Percentiles rank a stretch among this genome's conserved stretches.
These are phyloP conservation scores for Drosophila austrosaltans DNA, from an alignment of 2,888 invertebrate species.

Conservation along the genomic window DNA sequence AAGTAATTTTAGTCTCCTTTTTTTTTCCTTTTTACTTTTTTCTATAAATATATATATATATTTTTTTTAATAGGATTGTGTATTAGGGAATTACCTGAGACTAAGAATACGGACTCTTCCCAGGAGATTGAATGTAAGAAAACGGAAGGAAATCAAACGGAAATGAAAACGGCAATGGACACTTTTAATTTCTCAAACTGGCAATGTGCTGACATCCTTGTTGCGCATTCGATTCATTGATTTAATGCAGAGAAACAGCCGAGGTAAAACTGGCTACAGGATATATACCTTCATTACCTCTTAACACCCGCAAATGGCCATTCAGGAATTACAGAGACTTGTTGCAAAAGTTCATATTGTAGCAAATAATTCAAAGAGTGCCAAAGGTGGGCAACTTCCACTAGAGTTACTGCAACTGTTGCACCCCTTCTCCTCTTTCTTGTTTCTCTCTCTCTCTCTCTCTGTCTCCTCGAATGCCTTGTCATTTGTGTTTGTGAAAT, in stretches of 20 bases:
- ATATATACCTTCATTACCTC: slow-evolving; percentile 54
- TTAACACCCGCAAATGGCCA: slow-evolving; percentile 47
- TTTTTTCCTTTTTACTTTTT: not conserved
- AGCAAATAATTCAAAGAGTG: slow-evolving; percentile 74
- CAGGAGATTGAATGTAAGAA: slow-evolving; percentile 44
- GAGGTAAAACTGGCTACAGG: slow-evolving; percentile 26
- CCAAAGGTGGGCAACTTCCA: slow-evolving; percentile 34
- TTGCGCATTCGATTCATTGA: slow-evolving; percentile 69
- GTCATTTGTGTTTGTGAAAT: slow-evolving; percentile 75
- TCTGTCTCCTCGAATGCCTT: slow-evolving; percentile 26
- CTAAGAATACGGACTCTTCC: slow-evolving; percentile 23
- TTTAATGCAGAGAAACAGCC: slow-evolving; percentile 71
- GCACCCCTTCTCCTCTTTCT: too few relatives aligned
- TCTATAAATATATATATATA: slow-evolving; percentile 1
- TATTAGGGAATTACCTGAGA: slow-evolving; percentile 72
- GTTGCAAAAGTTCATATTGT: slow-evolving; percentile 76
- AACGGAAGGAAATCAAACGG: slow-evolving; percentile 56
- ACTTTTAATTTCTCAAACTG: slow-evolving; percentile 79
- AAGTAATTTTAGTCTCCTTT: slow-evolving; percentile 28
- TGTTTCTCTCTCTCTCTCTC: not conserved
- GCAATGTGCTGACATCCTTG: slow-evolving; percentile 76
- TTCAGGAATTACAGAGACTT: slow-evolving; percentile 73
- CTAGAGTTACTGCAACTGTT: too few relatives aligned
- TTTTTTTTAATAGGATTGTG: slow-evolving; percentile 76
- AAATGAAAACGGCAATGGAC: slow-evolving; percentile 76